phyloP scores from a whole-genome alignment of 2,888 invertebrate genomes.

The Tenthredo scrophulariae region DNA sequence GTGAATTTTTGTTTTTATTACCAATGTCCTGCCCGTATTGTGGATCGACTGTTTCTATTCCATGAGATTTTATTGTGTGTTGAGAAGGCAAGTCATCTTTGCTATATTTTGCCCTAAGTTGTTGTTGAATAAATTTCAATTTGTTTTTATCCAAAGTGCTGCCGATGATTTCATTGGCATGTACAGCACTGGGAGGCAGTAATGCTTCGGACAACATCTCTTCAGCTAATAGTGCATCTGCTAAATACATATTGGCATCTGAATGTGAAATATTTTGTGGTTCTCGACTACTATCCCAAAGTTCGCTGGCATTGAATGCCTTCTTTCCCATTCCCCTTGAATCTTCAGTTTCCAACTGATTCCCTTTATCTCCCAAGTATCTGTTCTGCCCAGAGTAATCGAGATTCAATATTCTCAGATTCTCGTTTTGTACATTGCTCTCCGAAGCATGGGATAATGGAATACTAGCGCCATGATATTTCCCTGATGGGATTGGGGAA shows the following conservation, averaged over 20 bases:
- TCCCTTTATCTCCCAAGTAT: not conserved
- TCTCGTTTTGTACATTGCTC: not conserved
- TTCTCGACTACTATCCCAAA: not conserved
- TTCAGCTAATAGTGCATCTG: slow-evolving; percentile 65
- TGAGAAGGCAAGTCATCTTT: slow-evolving; percentile 59
- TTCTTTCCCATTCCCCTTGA: not conserved
- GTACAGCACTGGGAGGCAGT: slow-evolving; percentile 68
- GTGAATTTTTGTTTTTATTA: slow-evolving; percentile 46
- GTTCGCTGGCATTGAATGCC: not conserved
- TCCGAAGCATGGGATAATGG: slow-evolving; percentile 7
- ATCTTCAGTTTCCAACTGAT: not conserved
- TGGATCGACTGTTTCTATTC: slow-evolving; percentile 12
- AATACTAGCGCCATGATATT: slow-evolving; percentile 18
- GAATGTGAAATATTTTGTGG: slow-evolving; percentile 30
- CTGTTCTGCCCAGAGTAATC: slow-evolving; percentile 1
- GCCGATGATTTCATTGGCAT: slow-evolving; percentile 70
- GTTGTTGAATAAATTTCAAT: slow-evolving; percentile 70
- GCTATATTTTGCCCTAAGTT: slow-evolving; percentile 71
- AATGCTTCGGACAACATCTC: slow-evolving; percentile 70
- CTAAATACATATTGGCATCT: not conserved
- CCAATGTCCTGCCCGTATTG: slow-evolving; percentile 17
- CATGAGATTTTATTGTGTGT: slow-evolving; percentile 42
- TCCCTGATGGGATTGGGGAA: slow-evolving; percentile 9
- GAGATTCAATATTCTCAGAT: not conserved
- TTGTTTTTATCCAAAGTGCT: slow-evolving; percentile 71